Evolutionary conservation across 2,888 invertebrate species (phyloP).

Genomic region (Cephus pygmeus): DNA sequence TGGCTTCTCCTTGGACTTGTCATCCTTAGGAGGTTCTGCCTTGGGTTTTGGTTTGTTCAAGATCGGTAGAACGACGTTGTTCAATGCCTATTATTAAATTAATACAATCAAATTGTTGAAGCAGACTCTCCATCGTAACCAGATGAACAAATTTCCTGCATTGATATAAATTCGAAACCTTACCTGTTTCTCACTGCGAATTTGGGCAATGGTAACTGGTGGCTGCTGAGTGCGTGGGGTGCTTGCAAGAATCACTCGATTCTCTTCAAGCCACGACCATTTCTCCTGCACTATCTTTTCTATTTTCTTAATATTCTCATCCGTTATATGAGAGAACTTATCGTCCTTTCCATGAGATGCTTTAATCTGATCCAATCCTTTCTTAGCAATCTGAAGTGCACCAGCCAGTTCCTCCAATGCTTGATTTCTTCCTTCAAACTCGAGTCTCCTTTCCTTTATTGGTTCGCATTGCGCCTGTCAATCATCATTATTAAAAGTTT

Average conservation of each 20-base stretch:
- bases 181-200: constrained; percentile 82
- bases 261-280: constrained; percentile 81
- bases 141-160: neutral
- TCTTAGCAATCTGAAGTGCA: constrained; percentile 82
- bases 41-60: constrained; percentile 93
- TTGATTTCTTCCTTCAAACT: constrained; percentile 82
- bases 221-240: constrained; percentile 79
- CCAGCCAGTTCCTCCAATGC: constrained; percentile 85
- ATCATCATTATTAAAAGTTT: neutral
- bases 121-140: neutral
- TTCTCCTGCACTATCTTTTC: constrained; percentile 74
- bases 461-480: constrained; percentile 84
- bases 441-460: constrained; percentile 83
- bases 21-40: constrained; percentile 72
- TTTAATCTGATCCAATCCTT: constrained; percentile 79
- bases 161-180: constrained; percentile 64
- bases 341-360: constrained; percentile 69
- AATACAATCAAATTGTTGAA: neutral
- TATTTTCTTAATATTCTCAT: constrained; percentile 84
- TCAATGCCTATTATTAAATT: constrained; percentile 66
- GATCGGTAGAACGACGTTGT: constrained; percentile 74
- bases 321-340: constrained; percentile 83
- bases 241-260: constrained; percentile 74
- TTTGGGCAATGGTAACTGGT: constrained; percentile 81
- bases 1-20: constrained; percentile 62